Conservation (phyloP, 2,113 vertebrate genomes). For the Sitta europaea region DNA sequence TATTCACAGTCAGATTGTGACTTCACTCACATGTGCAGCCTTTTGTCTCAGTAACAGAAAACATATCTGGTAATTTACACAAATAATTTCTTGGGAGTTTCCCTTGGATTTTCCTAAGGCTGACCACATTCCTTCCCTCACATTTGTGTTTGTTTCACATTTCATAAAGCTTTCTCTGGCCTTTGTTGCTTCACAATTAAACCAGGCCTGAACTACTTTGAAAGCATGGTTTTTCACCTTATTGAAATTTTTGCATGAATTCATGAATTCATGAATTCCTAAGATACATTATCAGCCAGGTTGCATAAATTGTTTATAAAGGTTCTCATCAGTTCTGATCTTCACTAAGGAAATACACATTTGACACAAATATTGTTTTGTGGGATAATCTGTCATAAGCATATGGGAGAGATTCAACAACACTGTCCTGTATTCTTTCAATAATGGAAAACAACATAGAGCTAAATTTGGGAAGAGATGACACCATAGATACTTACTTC, state of each 20-base stretch:
- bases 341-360: not conserved
- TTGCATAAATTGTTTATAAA: not conserved
- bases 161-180: not conserved
- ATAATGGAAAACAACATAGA: not conserved
- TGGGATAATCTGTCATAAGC: not conserved
- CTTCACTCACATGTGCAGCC: fast-evolving
- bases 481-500: not conserved
- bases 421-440: not conserved
- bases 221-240: not conserved
- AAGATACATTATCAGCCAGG: not conserved
- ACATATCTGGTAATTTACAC: not conserved
- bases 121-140: not conserved
- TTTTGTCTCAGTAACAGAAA: not conserved
- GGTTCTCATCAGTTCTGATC: not conserved
- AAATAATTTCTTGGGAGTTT: not conserved
- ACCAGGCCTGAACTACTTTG: not conserved
- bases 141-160: not conserved
- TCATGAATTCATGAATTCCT: not conserved
- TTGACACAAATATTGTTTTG: not conserved
- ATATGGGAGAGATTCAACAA: not conserved
- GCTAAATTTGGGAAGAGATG: not conserved
- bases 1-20: not conserved
- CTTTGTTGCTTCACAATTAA: not conserved
- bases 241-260: not conserved
- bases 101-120: not conserved